Conservation (phyloP, 1,140 invertebrate genomes). For the Epicauta chinensis region DNA sequence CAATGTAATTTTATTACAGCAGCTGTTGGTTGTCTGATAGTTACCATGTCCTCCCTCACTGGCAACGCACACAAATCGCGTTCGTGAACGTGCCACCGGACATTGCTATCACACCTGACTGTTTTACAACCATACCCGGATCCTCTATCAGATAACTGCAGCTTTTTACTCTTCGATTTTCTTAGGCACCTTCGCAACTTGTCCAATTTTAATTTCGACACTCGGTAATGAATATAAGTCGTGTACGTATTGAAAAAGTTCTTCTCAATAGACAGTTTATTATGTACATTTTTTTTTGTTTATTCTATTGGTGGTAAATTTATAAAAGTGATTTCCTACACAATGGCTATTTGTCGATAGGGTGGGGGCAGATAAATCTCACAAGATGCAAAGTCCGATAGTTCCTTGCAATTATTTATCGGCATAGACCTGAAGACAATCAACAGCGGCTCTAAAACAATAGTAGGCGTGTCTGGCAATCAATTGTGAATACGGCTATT, state of each 20-base stretch:
- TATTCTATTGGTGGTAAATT: too few relatives aligned
- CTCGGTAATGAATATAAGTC: too few relatives aligned
- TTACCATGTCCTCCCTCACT: slow-evolving; percentile 11
- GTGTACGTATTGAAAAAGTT: too few relatives aligned
- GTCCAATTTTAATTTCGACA: too few relatives aligned
- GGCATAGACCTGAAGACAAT: slow-evolving; percentile 34
- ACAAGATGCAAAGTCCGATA: slow-evolving; percentile 31
- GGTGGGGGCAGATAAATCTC: slow-evolving; percentile 35
- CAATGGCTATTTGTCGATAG: slow-evolving; percentile 27
- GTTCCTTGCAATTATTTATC: slow-evolving; percentile 35
- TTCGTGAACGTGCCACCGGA: slow-evolving; percentile 23
- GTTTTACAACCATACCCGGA: slow-evolving; percentile 15
- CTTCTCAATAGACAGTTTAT: too few relatives aligned
- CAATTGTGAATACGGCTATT: slow-evolving; percentile 33
- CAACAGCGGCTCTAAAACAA: slow-evolving; percentile 35
- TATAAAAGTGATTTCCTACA: slow-evolving; percentile 9
- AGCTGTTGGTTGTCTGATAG: slow-evolving; percentile 1
- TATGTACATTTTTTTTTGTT: too few relatives aligned
- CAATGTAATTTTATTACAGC: slow-evolving; percentile 6
- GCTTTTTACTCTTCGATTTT: background rate
- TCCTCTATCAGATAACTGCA: slow-evolving; percentile 18
- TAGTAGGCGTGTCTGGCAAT: slow-evolving; percentile 32
- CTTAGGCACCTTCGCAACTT: too few relatives aligned
- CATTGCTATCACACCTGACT: slow-evolving; percentile 16
- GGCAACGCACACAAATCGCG: slow-evolving; percentile 19